Conservation (phyloP, 2,888 invertebrate genomes). For the Scelioninae gen. 1 region DNA sequence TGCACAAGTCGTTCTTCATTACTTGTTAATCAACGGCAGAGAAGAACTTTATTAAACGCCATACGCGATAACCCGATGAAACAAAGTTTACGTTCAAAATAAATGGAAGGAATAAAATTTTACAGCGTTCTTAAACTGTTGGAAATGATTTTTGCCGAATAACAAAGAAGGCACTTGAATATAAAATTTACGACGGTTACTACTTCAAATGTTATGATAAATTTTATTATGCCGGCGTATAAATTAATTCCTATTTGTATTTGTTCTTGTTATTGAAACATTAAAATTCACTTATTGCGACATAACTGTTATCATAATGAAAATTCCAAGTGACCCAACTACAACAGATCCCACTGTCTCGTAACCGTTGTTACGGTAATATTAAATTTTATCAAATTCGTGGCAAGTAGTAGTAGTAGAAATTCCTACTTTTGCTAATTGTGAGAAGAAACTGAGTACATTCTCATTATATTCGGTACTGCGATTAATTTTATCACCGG, state of each 20-base stretch:
- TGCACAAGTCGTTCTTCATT: conserved; percentile 19
- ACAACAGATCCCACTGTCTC: conserved; percentile 13
- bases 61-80: neutral
- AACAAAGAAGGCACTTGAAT: neutral
- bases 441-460: conserved; percentile 58
- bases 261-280: conserved; percentile 2
- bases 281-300: conserved; percentile 37
- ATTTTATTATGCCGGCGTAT: neutral
- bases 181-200: conserved; percentile 10
- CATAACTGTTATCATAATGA: conserved; percentile 28
- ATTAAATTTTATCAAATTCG: conserved; percentile 46
- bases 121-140: neutral
- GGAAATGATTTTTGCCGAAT: neutral
- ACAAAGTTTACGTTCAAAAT: neutral
- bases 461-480: conserved; percentile 53
- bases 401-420: conserved; percentile 41
- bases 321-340: conserved; percentile 28
- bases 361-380: conserved; percentile 28
- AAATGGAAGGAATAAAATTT: neutral
- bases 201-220: conserved; percentile 1
- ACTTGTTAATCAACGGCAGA: conserved; percentile 11
- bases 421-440: conserved; percentile 46
- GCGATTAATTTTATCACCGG: conserved; percentile 56
- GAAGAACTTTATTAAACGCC: conserved; percentile 17
- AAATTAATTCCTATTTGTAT: conserved; percentile 8